Evolutionary conservation across 2,797 vertebrate genomes (phyloP).

Genomic region (Acrossocheilus wenchowensis): DNA sequence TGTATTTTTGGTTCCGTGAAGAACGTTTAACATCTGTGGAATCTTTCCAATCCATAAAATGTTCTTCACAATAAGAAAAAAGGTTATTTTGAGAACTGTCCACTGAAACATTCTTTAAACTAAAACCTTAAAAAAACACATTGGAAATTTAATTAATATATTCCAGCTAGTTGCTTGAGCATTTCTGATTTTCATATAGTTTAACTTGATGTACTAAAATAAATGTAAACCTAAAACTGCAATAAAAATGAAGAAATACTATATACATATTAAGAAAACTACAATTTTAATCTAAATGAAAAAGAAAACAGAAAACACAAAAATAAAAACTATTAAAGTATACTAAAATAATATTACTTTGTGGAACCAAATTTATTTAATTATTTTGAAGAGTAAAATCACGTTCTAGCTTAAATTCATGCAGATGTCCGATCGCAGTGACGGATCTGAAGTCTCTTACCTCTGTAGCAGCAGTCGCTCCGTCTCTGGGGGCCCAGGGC

Average conservation of each 20-base stretch:
- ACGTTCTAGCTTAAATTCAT: no score
- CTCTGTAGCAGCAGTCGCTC: constrained; percentile 81
- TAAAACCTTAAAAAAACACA: background rate
- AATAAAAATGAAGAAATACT: background rate
- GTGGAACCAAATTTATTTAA: no score
- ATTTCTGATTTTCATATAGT: background rate
- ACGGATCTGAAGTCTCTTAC: constrained; percentile 53
- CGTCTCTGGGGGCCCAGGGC: constrained; percentile 74
- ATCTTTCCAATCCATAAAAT: no score
- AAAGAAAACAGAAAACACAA: background rate
- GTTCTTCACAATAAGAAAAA: background rate
- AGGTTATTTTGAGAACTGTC: background rate
- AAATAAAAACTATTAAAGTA: background rate
- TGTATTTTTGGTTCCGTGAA: background rate
- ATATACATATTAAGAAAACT: background rate
- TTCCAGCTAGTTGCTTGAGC: background rate
- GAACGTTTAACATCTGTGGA: background rate
- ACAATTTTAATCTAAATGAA: background rate
- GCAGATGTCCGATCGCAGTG: background rate
- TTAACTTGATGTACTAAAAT: background rate
- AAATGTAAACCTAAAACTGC: background rate
- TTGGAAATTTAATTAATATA: background rate
- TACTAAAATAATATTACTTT: background rate
- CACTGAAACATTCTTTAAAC: background rate
- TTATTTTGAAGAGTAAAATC: background rate